phyloP scores from a whole-genome alignment of 2,797 vertebrate genomes.

The Phalanger gymnotis region DNA sequence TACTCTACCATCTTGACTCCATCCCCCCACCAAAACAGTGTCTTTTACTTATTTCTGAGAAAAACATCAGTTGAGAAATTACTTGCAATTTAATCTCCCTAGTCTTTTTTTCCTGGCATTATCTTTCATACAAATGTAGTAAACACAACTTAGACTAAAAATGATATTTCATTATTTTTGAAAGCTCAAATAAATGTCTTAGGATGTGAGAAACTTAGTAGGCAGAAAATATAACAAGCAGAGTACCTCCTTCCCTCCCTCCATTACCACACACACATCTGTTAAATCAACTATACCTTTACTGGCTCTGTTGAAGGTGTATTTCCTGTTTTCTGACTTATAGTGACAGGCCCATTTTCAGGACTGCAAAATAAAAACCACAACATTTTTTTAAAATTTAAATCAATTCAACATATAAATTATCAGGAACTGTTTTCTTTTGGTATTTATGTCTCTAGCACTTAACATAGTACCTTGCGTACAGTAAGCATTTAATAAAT shows the following conservation, averaged over 20 bases:
- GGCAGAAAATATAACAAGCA: slow-evolving; percentile 33
- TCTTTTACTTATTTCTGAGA: neutral
- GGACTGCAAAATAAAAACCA: slow-evolving; percentile 85
- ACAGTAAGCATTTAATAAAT: too few relatives aligned
- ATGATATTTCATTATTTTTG: neutral
- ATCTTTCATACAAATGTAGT: neutral
- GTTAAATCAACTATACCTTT: slow-evolving; percentile 82
- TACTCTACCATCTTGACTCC: too few relatives aligned
- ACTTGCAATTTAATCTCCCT: neutral
- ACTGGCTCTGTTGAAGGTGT: slow-evolving; percentile 77
- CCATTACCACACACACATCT: slow-evolving; percentile 39
- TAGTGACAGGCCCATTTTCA: slow-evolving; percentile 79
- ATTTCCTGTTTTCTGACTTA: slow-evolving; percentile 83
- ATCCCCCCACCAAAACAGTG: too few relatives aligned
- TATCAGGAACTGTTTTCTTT: too few relatives aligned
- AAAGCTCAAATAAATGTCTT: slow-evolving; percentile 12
- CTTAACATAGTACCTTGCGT: too few relatives aligned
- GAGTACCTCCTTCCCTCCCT: neutral
- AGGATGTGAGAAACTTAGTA: slow-evolving; percentile 10
- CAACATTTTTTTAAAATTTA: slow-evolving; percentile 56
- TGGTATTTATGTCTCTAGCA: too few relatives aligned
- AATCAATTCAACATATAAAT: slow-evolving; percentile 1
- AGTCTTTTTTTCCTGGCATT: neutral
- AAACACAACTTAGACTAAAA: neutral
- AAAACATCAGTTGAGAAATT: neutral